A percentile compares a stretch with the other conserved stretches of the same genome.
These are phyloP conservation scores for Tiliqua scincoides DNA, from an alignment of 2,113 vertebrate genomes.

Conservation along the genomic window DNA sequence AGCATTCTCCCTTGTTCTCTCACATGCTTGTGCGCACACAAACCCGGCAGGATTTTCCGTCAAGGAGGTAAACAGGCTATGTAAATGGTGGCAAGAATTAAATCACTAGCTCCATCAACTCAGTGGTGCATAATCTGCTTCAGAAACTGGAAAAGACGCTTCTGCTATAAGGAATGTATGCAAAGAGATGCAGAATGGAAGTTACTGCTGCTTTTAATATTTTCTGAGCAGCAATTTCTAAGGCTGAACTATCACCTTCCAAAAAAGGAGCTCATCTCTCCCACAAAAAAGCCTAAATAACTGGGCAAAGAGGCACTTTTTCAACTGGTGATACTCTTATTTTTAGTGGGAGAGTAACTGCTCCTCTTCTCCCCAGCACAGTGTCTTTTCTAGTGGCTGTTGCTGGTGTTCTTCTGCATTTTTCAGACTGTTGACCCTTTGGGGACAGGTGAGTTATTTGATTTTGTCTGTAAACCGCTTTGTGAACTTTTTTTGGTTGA, in stretches of 20 bases:
- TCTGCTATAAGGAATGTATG: conserved; percentile 46
- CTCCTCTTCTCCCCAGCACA: too few species aligned
- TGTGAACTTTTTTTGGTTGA: too few species aligned
- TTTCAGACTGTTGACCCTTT: too few species aligned
- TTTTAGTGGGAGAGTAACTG: too few species aligned
- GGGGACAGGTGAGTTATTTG: too few species aligned
- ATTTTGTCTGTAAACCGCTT: too few species aligned
- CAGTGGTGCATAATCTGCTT: conserved; percentile 47
- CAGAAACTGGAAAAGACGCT: conserved; percentile 35
- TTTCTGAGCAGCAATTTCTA: conserved; percentile 22
- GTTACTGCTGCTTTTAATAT: conserved; percentile 57
- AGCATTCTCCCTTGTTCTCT: neutral
- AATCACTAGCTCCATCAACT: conserved; percentile 45
- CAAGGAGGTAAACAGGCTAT: neutral
- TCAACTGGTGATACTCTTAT: too few species aligned
- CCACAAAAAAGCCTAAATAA: neutral
- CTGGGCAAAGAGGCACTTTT: too few species aligned
- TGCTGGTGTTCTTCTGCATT: too few species aligned
- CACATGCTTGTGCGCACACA: neutral
- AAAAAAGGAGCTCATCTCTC: neutral
- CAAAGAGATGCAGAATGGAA: conserved; percentile 41
- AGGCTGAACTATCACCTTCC: neutral
- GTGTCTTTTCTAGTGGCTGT: too few species aligned
- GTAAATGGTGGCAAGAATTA: conserved; percentile 21
- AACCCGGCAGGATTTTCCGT: neutral